Evolutionary conservation across 2,888 invertebrate species (phyloP).

Genomic region (Rhagium mordax): DNA sequence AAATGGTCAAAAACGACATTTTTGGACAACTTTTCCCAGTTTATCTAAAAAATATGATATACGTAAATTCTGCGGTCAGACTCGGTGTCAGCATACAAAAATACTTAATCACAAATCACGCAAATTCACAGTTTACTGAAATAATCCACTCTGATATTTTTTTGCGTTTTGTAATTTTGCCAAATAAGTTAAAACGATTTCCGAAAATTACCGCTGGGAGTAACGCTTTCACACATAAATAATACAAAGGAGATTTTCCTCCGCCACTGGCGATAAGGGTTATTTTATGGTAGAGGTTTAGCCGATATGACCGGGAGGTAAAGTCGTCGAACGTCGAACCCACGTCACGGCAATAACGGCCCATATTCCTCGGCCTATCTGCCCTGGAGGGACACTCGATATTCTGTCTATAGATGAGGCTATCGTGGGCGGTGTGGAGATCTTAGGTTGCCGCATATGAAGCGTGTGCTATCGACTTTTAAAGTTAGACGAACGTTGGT

Average conservation of each 20-base stretch:
- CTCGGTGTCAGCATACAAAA: no score
- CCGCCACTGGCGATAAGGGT: slow-evolving; percentile 16
- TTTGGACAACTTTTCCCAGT: no score
- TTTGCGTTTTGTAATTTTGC: no score
- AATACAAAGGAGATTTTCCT: background rate
- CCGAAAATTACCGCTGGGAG: background rate
- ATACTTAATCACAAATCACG: no score
- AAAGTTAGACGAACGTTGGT: background rate
- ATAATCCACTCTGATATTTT: no score
- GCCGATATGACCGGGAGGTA: slow-evolving; percentile 37
- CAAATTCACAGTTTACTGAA: no score
- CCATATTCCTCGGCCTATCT: slow-evolving; percentile 53
- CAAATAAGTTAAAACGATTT: no score
- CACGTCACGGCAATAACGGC: slow-evolving; percentile 60
- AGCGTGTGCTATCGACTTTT: slow-evolving; percentile 2
- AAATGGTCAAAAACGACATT: no score
- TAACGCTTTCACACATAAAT: background rate
- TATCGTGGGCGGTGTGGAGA: slow-evolving; percentile 49
- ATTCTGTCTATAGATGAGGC: slow-evolving; percentile 51
- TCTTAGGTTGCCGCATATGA: slow-evolving; percentile 8
- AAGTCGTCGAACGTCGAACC: slow-evolving; percentile 55
- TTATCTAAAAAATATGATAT: no score
- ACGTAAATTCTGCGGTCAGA: no score
- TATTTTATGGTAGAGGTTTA: slow-evolving; percentile 18
- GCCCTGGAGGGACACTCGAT: slow-evolving; percentile 54